Evolutionary conservation across 1,140 invertebrate species (phyloP), one percentile per base, ranked within the genome.

Genomic region (Epicauta chinensis): DNA sequence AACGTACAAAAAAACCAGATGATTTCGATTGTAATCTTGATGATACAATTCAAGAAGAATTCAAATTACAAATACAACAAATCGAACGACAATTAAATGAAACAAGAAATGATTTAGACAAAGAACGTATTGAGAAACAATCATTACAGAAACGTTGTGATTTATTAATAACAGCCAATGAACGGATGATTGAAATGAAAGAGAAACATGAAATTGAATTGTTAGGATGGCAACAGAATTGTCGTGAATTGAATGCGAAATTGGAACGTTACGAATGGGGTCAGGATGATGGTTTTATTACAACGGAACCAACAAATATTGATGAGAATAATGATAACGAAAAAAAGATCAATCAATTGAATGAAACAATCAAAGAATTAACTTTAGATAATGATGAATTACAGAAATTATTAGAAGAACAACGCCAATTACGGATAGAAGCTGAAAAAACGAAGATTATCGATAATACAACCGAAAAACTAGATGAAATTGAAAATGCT

Each of bases 141-240:
- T 73, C 73, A 56, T 61, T 88, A 4, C 54, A 75, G 12, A 87
- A 89, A 60, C 78, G 79, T 66, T 77, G 90, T 43, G 87, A 90
- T 55, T 77, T 87, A 4, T 67, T 93, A 7, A 80, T 81, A 2
- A 75, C 80, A 13, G 85, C 86, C n/a, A 89, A 91, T 65, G 86
- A 90, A 31, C 77, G 80, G 40, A 78, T 89, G 57, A 67, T 81
- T 2, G 86, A 90, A 62, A 80, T 85, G 68, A 90, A 90, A 71
- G 87, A 91, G 66, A 82, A 82, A 51, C 81, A 88, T 69, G 86
- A 89, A 56, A 75, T 73, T 60, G 82, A 85, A 66, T 75, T 83
- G 53, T 68, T 75, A 10, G 60, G 76, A 0, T 82, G 82, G 67
- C 80, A 84, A 63, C 79, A 78, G 16, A 79, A 83, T 60, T 84